Evolutionary conservation across 53 echinoderm and acorn worm genomes (phyloP).

Genomic region (Actinopyga echinites): DNA sequence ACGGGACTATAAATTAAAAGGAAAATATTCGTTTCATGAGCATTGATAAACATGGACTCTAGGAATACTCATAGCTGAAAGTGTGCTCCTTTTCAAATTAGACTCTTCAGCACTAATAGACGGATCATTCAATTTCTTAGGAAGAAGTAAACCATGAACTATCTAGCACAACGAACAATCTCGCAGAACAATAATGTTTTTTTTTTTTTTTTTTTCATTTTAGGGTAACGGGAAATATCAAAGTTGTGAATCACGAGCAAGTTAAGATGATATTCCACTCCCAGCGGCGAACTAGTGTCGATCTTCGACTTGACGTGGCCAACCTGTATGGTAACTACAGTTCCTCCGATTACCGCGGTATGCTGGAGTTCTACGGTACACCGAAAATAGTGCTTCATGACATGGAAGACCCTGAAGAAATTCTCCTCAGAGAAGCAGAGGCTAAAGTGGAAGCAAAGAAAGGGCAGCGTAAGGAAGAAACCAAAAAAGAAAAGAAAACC

Average conservation of each 20-base stretch:
- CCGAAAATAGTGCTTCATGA: slow-evolving; percentile 74
- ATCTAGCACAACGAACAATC: too few relatives aligned
- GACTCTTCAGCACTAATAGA: too few relatives aligned
- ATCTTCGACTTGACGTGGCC: slow-evolving; percentile 64
- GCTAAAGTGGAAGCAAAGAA: slow-evolving; percentile 84
- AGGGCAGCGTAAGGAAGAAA: slow-evolving; percentile 61
- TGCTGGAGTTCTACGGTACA: slow-evolving; percentile 89
- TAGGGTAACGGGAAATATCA: slow-evolving; percentile 88
- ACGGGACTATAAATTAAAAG: too few relatives aligned
- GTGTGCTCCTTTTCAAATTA: too few relatives aligned
- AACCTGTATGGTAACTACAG: slow-evolving; percentile 92
- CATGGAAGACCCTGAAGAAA: slow-evolving; percentile 93
- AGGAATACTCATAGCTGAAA: too few relatives aligned
- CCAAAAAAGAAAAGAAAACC: slow-evolving; percentile 62
- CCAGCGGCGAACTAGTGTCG: slow-evolving; percentile 66
- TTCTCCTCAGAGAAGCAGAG: slow-evolving; percentile 83
- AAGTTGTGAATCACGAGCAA: slow-evolving; percentile 46
- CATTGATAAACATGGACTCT: too few relatives aligned
- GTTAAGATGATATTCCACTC: slow-evolving; percentile 82
- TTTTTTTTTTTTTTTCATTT: neutral
- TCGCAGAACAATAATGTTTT: too few relatives aligned
- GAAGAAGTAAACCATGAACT: too few relatives aligned
- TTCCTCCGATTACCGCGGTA: slow-evolving; percentile 82
- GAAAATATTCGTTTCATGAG: too few relatives aligned
- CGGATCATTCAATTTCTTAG: too few relatives aligned